Conservation (phyloP, 2,888 invertebrate species). For the Scotopteryx bipunctaria region DNA sequence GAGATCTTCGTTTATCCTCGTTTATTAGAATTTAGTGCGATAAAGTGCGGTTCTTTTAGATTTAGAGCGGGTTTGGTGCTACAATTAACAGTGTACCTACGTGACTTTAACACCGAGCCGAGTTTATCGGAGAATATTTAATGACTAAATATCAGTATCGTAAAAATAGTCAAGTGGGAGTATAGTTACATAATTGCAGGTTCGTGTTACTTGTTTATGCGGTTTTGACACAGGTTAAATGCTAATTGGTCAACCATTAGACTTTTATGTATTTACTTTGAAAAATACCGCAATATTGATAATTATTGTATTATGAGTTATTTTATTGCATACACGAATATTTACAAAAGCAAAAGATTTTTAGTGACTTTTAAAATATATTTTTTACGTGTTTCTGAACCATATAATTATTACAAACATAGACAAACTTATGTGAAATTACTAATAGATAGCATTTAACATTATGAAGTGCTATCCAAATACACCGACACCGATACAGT, state of each 20-base stretch:
- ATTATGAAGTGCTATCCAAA: no score
- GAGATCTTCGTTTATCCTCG: slow-evolving; percentile 28
- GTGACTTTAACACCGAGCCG: slow-evolving; percentile 20
- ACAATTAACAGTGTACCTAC: slow-evolving; percentile 25
- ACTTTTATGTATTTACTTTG: neutral
- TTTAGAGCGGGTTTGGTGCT: slow-evolving; percentile 8
- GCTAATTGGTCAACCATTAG: neutral
- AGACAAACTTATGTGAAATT: no score
- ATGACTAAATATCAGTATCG: slow-evolving; percentile 26
- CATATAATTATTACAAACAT: no score
- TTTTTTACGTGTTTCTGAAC: no score
- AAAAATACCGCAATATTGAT: neutral
- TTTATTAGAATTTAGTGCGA: slow-evolving; percentile 34
- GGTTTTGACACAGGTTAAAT: slow-evolving; percentile 2
- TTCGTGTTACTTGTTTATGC: slow-evolving; percentile 18
- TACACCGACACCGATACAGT: no score
- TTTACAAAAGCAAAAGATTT: no score
- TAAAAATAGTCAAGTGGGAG: slow-evolving; percentile 27
- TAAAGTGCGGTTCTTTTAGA: slow-evolving; percentile 21
- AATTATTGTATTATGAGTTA: no score
- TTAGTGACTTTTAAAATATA: no score
- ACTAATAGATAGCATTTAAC: no score
- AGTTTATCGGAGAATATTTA: slow-evolving; percentile 22
- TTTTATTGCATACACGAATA: no score
- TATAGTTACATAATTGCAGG: slow-evolving; percentile 17